Conservation (phyloP, 2,797 vertebrate species). For the Helostoma temminkii region DNA sequence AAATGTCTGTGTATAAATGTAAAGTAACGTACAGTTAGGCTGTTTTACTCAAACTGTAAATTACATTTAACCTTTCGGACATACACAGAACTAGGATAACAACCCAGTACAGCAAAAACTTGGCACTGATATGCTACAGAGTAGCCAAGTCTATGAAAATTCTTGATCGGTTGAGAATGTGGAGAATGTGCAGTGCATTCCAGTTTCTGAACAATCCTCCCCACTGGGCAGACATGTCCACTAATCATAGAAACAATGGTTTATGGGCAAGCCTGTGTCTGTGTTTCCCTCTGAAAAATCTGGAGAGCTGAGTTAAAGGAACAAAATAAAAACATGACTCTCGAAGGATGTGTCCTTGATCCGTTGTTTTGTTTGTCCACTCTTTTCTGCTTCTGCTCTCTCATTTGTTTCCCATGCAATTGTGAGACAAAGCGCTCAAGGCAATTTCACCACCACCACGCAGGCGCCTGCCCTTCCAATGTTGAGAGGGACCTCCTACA, state of each 20-base stretch:
- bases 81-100: conserved; percentile 54
- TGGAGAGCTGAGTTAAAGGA: conserved; percentile 64
- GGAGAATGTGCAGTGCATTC: conserved; percentile 69
- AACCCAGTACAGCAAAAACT: conserved; percentile 69
- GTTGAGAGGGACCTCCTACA: conserved; percentile 94
- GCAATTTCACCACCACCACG: conserved; percentile 94
- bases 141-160: conserved; percentile 71
- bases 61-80: conserved; percentile 48
- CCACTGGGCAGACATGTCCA: conserved; percentile 67
- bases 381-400: conserved; percentile 52
- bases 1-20: conserved; percentile 65
- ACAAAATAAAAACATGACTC: conserved; percentile 51
- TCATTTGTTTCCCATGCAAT: conserved; percentile 67
- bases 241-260: conserved; percentile 77
- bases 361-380: conserved; percentile 73
- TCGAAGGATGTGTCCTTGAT: conserved; percentile 74
- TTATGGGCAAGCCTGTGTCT: conserved; percentile 63
- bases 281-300: conserved; percentile 68
- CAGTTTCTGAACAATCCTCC: conserved; percentile 64
- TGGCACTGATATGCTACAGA: conserved; percentile 58
- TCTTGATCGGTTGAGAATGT: conserved; percentile 78
- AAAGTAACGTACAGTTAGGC: conserved; percentile 44
- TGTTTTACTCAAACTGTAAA: conserved; percentile 48
- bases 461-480: conserved; percentile 96
- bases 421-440: conserved; percentile 81